Conservation (phyloP, 1,140 invertebrate genomes). For the Condylostylus longicornis region DNA sequence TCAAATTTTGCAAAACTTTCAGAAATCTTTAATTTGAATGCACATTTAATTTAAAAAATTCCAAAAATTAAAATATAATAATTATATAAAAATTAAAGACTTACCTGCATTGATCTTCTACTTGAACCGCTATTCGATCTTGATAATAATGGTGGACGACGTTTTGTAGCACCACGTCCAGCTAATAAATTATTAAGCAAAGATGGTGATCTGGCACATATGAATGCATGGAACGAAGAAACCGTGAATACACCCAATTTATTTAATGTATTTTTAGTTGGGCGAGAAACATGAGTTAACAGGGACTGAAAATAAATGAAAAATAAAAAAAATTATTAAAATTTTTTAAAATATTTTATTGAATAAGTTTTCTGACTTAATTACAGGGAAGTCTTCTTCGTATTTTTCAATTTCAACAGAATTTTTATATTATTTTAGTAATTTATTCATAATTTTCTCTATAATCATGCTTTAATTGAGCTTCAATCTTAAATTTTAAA, state of each 20-base stretch:
- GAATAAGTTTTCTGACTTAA: no score
- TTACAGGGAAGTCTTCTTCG: no score
- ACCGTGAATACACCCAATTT: slow-evolving; percentile 94
- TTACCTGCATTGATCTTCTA: slow-evolving; percentile 60
- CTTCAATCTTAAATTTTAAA: no score
- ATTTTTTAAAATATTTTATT: slow-evolving; percentile 1
- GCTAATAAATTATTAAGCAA: slow-evolving; percentile 82
- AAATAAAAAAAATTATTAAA: slow-evolving; percentile 9
- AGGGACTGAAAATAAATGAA: slow-evolving; percentile 62
- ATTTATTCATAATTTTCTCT: no score
- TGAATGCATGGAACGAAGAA: slow-evolving; percentile 94
- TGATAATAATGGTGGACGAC: slow-evolving; percentile 69
- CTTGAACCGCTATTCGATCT: slow-evolving; percentile 76
- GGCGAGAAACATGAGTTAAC: slow-evolving; percentile 84
- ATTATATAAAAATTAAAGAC: slow-evolving; percentile 4
- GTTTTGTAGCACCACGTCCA: slow-evolving; percentile 75
- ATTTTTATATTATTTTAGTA: no score
- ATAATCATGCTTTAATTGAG: no score
- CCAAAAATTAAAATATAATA: background rate
- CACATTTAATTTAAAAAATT: no score
- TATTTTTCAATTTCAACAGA: no score
- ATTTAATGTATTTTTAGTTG: slow-evolving; percentile 87
- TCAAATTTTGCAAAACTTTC: no score
- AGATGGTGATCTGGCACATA: slow-evolving; percentile 85
- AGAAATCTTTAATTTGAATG: no score